phyloP scores from a whole-genome alignment of 2,888 invertebrate species.

The Agrochola lychnidis region DNA sequence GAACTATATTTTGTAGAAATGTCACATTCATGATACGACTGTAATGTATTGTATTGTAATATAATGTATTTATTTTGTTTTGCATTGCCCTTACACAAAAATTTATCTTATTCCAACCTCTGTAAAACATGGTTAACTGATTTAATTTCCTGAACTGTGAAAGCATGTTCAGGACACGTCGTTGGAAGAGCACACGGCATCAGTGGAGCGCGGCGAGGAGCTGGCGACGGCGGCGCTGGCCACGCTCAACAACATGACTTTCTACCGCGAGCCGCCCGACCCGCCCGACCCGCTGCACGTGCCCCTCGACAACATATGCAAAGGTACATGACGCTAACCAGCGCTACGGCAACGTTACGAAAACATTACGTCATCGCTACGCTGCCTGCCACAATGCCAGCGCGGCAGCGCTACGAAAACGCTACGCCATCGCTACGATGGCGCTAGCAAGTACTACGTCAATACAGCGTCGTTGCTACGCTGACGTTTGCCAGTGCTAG shows the following conservation, averaged over 20 bases:
- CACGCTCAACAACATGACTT: slow-evolving; percentile 96
- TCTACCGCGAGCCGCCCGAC: slow-evolving; percentile 90
- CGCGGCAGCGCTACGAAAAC: slow-evolving; percentile 9
- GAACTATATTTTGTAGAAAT: not conserved
- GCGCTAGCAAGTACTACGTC: not conserved
- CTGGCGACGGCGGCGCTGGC: slow-evolving; percentile 94
- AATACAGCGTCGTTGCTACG: slow-evolving; percentile 3
- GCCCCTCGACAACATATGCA: slow-evolving; percentile 94
- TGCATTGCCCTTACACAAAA: not conserved
- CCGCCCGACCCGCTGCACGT: slow-evolving; percentile 92
- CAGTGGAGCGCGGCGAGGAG: slow-evolving; percentile 91
- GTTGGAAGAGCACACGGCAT: slow-evolving; percentile 65
- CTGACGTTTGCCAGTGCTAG: not conserved
- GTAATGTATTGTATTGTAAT: not conserved
- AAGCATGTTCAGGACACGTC: slow-evolving; percentile 56
- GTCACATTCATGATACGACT: too few relatives aligned
- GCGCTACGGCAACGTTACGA: not conserved
- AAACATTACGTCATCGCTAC: not conserved
- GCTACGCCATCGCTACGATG: not conserved
- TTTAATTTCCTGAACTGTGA: not conserved
- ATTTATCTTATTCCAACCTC: not conserved
- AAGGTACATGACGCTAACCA: slow-evolving; percentile 70
- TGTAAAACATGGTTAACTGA: not conserved
- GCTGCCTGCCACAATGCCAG: too few relatives aligned
- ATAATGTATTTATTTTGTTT: not conserved